These are phyloP conservation scores for Cryptotermes secundus DNA, from an alignment of 1,140 invertebrate genomes.

Conservation along the genomic window DNA sequence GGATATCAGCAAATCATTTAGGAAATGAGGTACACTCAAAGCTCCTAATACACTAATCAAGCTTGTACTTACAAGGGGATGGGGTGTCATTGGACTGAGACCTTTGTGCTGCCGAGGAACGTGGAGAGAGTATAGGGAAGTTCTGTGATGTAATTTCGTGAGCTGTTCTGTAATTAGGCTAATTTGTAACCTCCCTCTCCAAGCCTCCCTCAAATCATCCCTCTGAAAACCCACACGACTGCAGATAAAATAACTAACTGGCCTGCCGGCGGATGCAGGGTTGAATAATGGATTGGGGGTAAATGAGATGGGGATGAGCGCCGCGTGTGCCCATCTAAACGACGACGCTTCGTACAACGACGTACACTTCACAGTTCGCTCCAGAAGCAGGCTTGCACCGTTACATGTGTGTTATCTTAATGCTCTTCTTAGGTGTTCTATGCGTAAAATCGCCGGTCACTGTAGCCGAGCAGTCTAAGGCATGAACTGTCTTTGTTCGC, in stretches of 20 bases:
- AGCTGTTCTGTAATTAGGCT: constrained; percentile 25
- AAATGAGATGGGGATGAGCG: neutral
- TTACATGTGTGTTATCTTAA: too few relatives aligned
- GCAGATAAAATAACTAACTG: constrained; percentile 16
- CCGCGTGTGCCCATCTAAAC: neutral
- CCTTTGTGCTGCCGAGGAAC: too few relatives aligned
- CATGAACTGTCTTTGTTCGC: too few relatives aligned
- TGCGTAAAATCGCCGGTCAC: too few relatives aligned
- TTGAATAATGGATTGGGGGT: constrained; percentile 14
- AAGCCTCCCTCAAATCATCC: neutral
- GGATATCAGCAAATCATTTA: too few relatives aligned
- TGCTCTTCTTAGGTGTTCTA: too few relatives aligned
- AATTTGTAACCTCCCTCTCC: constrained; percentile 24
- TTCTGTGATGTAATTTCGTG: constrained; percentile 16
- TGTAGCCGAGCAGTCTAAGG: too few relatives aligned
- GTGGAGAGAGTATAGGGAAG: too few relatives aligned
- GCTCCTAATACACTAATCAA: neutral
- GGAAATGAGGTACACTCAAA: too few relatives aligned
- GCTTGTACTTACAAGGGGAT: neutral
- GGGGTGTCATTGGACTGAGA: neutral
- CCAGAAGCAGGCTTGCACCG: too few relatives aligned
- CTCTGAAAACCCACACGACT: constrained; percentile 15
- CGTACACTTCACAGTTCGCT: neutral
- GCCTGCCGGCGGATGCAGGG: neutral
- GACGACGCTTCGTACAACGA: neutral